Conservation (phyloP, 1,140 invertebrate species). For the Vanessa tameamea region DNA sequence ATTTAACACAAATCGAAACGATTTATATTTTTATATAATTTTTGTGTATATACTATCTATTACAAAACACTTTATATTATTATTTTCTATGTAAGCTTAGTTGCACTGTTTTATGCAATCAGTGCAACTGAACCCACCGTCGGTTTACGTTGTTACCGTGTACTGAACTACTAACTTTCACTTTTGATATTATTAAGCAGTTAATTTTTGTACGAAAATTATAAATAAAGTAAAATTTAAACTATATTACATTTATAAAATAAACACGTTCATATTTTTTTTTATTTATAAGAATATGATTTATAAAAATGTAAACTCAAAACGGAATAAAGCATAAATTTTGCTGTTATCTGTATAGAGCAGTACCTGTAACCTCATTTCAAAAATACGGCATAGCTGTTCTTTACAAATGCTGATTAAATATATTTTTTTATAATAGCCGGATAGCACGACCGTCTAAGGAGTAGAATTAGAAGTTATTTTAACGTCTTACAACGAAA, state of each 20-base stretch:
- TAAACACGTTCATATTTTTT: no score
- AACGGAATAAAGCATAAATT: neutral
- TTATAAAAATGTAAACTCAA: no score
- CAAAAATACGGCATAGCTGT: neutral
- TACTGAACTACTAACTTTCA: neutral
- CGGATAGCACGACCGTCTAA: neutral
- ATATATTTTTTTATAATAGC: neutral
- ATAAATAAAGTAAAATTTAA: no score
- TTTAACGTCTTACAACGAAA: neutral
- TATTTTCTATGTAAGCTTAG: no score
- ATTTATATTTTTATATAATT: no score
- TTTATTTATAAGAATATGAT: no score
- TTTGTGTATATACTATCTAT: no score
- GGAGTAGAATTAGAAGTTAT: neutral
- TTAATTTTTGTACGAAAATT: no score
- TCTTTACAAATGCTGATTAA: neutral
- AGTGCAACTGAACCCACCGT: constrained; percentile 1
- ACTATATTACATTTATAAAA: no score
- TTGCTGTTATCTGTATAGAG: neutral
- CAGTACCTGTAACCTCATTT: neutral
- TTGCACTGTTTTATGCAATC: neutral
- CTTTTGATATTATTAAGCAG: neutral
- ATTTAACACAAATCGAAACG: no score
- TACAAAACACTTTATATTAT: no score
- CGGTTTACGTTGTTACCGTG: neutral